A percentile compares a stretch with the other conserved stretches of the same genome.
These are phyloP conservation scores for Apotomis capreana DNA, from an alignment of 2,888 invertebrate genomes.

Conservation along the genomic window DNA sequence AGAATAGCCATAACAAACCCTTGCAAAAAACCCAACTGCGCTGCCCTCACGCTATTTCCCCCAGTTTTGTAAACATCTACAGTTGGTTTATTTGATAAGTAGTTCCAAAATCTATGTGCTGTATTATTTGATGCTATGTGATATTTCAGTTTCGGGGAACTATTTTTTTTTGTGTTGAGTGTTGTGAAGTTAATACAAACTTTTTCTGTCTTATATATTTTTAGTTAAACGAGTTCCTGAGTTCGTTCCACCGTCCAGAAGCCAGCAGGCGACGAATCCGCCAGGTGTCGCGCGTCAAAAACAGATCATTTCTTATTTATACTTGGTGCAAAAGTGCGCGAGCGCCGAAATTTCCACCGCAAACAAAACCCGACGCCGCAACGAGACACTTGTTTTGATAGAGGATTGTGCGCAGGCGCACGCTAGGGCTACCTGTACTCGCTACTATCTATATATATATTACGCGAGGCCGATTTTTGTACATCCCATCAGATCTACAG, in stretches of 20 bases:
- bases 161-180: no score
- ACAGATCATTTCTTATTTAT: slow-evolving; percentile 38
- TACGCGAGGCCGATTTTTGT: no score
- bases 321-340: slow-evolving; percentile 19
- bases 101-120: no score
- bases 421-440: not conserved
- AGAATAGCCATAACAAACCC: no score
- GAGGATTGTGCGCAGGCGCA: slow-evolving; percentile 37
- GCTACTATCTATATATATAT: not conserved
- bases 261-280: not conserved
- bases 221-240: not conserved
- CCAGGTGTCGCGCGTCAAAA: slow-evolving; percentile 25
- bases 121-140: no score
- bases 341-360: slow-evolving; percentile 24
- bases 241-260: slow-evolving; percentile 15
- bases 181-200: not conserved
- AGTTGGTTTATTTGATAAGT: no score
- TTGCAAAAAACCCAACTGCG: no score
- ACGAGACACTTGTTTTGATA: slow-evolving; percentile 50
- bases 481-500: no score
- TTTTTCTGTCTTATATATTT: not conserved
- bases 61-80: no score
- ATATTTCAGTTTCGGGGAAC: no score
- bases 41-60: no score
- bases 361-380: slow-evolving; percentile 44